Conservation (phyloP, 2,888 invertebrate genomes). For the Phlogophora meticulosa region DNA sequence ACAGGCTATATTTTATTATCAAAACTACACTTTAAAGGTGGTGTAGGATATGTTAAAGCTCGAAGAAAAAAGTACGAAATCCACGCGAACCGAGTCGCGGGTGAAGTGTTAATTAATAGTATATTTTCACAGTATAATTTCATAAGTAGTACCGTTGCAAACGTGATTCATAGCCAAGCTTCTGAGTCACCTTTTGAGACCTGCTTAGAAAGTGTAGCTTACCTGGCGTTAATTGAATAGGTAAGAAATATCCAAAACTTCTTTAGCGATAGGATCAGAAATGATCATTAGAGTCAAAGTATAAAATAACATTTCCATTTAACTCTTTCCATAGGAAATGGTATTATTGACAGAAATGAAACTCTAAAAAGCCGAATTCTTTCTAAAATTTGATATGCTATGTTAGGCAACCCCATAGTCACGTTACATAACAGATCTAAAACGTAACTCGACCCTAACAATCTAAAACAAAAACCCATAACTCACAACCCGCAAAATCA, state of each 20-base stretch:
- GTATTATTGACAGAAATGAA: not conserved
- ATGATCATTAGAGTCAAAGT: constrained; percentile 11
- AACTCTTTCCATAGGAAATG: not conserved
- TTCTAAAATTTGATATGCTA: not conserved
- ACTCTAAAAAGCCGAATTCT: not conserved
- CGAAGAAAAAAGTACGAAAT: no score
- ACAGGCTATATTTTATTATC: no score
- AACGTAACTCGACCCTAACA: constrained; percentile 45
- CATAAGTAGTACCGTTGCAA: constrained; percentile 3
- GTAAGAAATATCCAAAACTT: constrained; percentile 21
- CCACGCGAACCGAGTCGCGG: no score
- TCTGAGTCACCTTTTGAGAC: constrained; percentile 39
- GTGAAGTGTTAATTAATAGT: not conserved
- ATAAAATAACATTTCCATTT: not conserved
- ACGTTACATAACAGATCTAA: constrained; percentile 39
- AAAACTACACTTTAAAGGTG: no score
- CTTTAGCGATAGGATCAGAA: constrained; percentile 10
- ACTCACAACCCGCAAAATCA: constrained; percentile 66
- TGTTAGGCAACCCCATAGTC: constrained; percentile 1
- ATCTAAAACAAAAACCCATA: constrained; percentile 59
- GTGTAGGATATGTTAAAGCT: no score
- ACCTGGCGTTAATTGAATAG: constrained; percentile 37
- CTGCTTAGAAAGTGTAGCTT: constrained; percentile 35
- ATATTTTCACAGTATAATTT: constrained; percentile 2
- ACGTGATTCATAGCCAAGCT: constrained; percentile 36